Evolutionary conservation across 1,140 invertebrate genomes (phyloP).

Genomic region (Solenopsis fugax): DNA sequence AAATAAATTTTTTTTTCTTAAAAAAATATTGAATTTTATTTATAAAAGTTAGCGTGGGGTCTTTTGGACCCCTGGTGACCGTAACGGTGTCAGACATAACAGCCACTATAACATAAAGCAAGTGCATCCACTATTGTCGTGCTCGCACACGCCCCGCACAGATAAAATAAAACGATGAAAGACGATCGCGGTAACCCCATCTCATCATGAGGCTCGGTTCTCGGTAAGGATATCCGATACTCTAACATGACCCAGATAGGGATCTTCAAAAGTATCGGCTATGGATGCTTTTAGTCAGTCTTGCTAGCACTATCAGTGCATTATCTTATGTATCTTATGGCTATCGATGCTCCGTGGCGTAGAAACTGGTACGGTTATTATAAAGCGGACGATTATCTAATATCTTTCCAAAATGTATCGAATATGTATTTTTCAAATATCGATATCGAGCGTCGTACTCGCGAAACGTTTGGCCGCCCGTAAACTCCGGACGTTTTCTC

Average conservation of each 20-base stretch:
- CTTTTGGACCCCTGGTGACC: too few species aligned
- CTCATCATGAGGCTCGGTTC: conserved; percentile 1
- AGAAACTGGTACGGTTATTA: neutral
- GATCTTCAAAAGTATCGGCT: conserved; percentile 40
- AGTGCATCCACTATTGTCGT: neutral
- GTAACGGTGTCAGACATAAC: neutral
- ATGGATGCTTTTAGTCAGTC: conserved; percentile 30
- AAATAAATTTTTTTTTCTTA: too few species aligned
- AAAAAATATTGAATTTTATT: too few species aligned
- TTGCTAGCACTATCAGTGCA: neutral
- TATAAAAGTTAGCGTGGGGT: too few species aligned
- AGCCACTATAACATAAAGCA: neutral
- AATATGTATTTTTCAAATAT: conserved; percentile 11
- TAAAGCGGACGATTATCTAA: conserved; percentile 10
- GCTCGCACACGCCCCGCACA: neutral
- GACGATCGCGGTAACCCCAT: conserved; percentile 36
- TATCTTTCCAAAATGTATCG: conserved; percentile 19
- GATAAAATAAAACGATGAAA: conserved; percentile 53
- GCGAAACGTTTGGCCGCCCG: neutral
- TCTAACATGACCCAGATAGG: conserved; percentile 35
- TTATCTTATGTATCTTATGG: neutral
- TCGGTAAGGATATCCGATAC: conserved; percentile 42
- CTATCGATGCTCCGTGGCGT: conserved; percentile 20
- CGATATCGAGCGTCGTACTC: neutral
- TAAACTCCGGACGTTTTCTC: neutral